A percentile compares a stretch with the other conserved stretches of the same genome.
Conservation (phyloP, 35 echinoderm and acorn worm species). For the Heliocidaris tuberculata region DNA sequence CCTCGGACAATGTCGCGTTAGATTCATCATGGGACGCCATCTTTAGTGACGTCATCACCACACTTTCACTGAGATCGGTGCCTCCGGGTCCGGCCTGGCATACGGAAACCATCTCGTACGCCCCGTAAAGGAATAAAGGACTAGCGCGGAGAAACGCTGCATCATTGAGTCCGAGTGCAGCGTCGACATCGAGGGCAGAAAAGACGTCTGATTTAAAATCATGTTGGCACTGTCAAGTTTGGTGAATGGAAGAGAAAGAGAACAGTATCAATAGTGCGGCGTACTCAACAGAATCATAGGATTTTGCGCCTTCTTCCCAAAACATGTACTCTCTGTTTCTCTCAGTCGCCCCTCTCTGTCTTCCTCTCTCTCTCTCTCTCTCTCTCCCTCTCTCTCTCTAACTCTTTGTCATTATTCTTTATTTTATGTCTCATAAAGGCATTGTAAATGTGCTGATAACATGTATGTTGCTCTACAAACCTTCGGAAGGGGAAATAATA, state of each 20-base stretch:
- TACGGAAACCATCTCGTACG: conserved; percentile 43
- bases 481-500: not conserved
- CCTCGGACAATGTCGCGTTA: conserved; percentile 39
- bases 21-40: not conserved
- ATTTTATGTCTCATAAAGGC: not conserved
- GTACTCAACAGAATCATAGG: not conserved
- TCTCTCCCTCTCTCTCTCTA: not conserved
- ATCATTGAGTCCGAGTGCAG: conserved; percentile 44
- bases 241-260: not conserved
- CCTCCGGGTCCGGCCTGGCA: not conserved
- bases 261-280: not conserved
- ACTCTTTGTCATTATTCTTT: not conserved
- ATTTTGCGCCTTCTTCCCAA: not conserved
- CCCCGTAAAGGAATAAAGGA: conserved; percentile 50
- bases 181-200: conserved; percentile 33
- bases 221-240: conserved; percentile 42
- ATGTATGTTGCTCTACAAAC: not conserved
- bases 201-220: conserved; percentile 48
- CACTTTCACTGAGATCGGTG: not conserved
- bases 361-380: no score
- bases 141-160: conserved; percentile 50
- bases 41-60: not conserved
- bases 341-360: not conserved
- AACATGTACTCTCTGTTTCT: not conserved
- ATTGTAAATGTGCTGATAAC: not conserved